phyloP scores from a whole-genome alignment of 2,888 invertebrate species.

The Spialia ferax region DNA sequence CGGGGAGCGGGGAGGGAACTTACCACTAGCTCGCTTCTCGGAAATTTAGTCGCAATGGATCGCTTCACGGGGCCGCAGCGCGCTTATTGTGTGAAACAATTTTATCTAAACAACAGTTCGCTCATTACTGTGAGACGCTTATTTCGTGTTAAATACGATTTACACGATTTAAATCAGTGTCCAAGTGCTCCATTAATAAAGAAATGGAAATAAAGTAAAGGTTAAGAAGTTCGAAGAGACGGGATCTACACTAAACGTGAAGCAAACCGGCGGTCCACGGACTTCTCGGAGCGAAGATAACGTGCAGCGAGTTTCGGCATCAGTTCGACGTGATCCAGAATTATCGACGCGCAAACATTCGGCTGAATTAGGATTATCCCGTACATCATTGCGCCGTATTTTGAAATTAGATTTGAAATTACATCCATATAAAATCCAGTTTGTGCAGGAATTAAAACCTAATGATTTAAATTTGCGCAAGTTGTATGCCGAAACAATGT shows the following conservation, averaged over 20 bases:
- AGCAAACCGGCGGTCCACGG: not conserved
- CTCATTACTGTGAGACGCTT: slow-evolving; percentile 40
- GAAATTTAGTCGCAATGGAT: slow-evolving; percentile 45
- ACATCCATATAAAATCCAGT: not conserved
- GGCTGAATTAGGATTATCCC: slow-evolving; percentile 4
- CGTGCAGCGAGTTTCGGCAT: not conserved
- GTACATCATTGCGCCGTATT: not conserved
- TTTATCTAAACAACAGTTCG: slow-evolving; percentile 46
- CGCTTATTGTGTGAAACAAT: slow-evolving; percentile 44
- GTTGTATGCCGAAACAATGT: slow-evolving; percentile 5
- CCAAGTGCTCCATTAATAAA: slow-evolving; percentile 5
- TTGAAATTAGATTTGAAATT: slow-evolving; percentile 1
- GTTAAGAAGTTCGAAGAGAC: slow-evolving; percentile 4
- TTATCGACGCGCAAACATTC: not conserved
- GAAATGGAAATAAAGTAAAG: too few relatives aligned
- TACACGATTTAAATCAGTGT: slow-evolving; percentile 10
- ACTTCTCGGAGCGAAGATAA: slow-evolving; percentile 1
- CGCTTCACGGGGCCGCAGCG: slow-evolving; percentile 46
- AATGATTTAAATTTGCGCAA: slow-evolving; percentile 2
- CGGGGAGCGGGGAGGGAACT: not conserved
- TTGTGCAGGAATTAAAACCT: not conserved
- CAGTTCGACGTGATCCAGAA: not conserved
- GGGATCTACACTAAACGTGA: not conserved
- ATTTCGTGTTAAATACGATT: slow-evolving; percentile 27
- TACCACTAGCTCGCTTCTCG: not conserved